Conservation (phyloP, 2,113 vertebrate species). For the Ginglymostoma cirratum region DNA sequence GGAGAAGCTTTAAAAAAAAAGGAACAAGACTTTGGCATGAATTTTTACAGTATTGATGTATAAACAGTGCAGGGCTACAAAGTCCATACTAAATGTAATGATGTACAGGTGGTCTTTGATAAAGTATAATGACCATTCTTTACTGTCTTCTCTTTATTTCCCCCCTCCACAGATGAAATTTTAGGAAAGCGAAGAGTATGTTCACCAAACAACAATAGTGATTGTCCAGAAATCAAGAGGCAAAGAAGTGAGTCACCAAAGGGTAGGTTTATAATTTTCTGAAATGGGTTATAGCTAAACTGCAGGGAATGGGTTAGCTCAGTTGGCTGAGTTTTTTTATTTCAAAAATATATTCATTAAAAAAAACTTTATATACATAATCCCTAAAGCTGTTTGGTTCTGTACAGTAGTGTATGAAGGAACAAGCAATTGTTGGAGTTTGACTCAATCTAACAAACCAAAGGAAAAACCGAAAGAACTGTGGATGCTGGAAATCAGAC, state of each 20-base stretch:
- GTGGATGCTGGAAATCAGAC: too few species aligned
- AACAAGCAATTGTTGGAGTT: too few species aligned
- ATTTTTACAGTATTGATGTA: not conserved
- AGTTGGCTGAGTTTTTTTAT: too few species aligned
- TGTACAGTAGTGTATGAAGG: too few species aligned
- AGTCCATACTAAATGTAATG: not conserved
- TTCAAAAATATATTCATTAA: too few species aligned
- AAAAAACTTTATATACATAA: too few species aligned
- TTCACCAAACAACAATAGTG: conserved; percentile 82
- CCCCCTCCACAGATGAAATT: conserved; percentile 74
- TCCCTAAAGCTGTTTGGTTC: too few species aligned
- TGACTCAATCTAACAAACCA: too few species aligned
- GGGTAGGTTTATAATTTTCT: conserved; percentile 61
- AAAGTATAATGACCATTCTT: not conserved
- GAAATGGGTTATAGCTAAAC: not conserved
- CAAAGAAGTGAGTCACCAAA: conserved; percentile 81
- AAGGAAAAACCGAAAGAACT: too few species aligned
- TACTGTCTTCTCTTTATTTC: conserved; percentile 37
- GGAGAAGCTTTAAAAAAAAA: not conserved
- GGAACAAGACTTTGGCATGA: not conserved
- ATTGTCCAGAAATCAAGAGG: conserved; percentile 87
- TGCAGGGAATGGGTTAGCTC: too few species aligned
- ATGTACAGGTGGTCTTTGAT: not conserved
- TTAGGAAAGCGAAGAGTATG: conserved; percentile 84
- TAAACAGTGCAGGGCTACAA: not conserved